Evolutionary conservation across 1,140 invertebrate genomes (phyloP).

Genomic region (Leptinotarsa undecemlineata): DNA sequence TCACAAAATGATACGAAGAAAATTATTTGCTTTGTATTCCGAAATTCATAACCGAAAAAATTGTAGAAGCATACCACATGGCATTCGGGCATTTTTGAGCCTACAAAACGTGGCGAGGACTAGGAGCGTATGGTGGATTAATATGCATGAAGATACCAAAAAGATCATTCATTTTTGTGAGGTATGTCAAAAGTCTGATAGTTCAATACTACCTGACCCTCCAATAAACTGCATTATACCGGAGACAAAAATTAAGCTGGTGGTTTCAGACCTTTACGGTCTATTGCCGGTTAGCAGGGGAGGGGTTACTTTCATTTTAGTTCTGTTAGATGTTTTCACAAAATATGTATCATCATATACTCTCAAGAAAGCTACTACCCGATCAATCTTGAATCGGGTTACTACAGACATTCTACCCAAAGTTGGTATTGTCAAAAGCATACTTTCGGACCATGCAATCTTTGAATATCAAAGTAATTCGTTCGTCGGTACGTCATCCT

Average conservation of each 20-base stretch:
- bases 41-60: too few relatives aligned
- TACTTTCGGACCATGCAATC: constrained; percentile 32
- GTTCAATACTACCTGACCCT: not conserved
- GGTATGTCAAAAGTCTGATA: not conserved
- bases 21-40: too few relatives aligned
- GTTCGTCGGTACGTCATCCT: constrained; percentile 45
- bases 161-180: not conserved
- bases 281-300: not conserved
- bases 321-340: constrained; percentile 17
- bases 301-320: not conserved
- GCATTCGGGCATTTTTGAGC: not conserved
- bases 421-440: constrained; percentile 27
- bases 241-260: not conserved
- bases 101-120: not conserved
- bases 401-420: constrained; percentile 29
- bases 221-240: not conserved
- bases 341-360: constrained; percentile 10
- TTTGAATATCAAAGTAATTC: constrained; percentile 34
- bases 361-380: constrained; percentile 8
- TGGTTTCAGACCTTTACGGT: not conserved
- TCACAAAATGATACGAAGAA: too few relatives aligned
- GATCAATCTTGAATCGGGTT: constrained; percentile 33
- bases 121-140: not conserved
- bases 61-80: too few relatives aligned
- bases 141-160: constrained; percentile 15